Conservation (phyloP, 2,113 vertebrate genomes). For the Papio anubis region DNA sequence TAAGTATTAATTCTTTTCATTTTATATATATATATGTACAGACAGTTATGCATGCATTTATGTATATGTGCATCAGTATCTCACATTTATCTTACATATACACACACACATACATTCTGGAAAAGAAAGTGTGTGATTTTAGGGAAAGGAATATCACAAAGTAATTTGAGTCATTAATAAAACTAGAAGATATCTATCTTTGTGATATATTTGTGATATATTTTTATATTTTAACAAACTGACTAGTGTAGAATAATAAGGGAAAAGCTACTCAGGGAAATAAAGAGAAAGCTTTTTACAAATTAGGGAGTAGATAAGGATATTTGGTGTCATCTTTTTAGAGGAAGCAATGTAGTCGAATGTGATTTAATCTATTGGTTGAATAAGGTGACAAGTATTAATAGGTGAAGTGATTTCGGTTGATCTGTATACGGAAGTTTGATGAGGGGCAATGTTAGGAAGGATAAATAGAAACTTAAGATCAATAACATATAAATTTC, state of each 20-base stretch:
- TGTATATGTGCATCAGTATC: background rate
- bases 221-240: conserved; percentile 14
- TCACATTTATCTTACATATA: background rate
- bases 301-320: background rate
- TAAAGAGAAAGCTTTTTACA: background rate
- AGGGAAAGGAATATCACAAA: background rate
- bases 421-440: background rate
- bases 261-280: background rate
- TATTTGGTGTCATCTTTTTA: background rate
- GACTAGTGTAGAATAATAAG: background rate
- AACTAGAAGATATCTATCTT: background rate
- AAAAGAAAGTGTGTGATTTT: background rate
- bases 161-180: background rate
- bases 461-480: background rate
- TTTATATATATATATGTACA: background rate
- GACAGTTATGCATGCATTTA: background rate
- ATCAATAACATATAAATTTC: background rate
- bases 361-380: background rate
- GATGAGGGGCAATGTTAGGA: background rate
- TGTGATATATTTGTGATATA: no score
- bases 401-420: background rate
- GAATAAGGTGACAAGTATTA: background rate
- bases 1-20: background rate
- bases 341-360: background rate
- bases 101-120: background rate